Conservation (phyloP, 1,140 invertebrate species). For the Asbolus verrucosus region DNA sequence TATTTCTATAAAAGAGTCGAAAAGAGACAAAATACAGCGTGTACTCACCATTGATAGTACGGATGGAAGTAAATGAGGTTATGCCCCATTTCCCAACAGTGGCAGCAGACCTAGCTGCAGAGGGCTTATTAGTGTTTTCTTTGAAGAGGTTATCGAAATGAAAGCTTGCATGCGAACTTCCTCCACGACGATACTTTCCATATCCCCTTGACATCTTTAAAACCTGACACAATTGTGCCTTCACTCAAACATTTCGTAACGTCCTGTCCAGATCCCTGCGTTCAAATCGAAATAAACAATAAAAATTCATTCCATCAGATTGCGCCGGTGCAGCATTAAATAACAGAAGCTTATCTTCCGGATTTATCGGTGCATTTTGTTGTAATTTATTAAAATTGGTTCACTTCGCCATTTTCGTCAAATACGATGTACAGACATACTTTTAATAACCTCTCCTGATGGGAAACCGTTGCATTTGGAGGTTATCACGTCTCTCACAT, state of each 20-base stretch:
- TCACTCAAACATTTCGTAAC: slow-evolving; percentile 13
- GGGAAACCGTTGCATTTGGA: not conserved
- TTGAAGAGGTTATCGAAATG: slow-evolving; percentile 84
- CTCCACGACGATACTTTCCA: slow-evolving; percentile 71
- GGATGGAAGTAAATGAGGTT: slow-evolving; percentile 90
- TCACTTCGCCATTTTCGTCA: slow-evolving; percentile 50
- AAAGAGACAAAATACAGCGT: not conserved
- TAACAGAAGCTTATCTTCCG: slow-evolving; percentile 1
- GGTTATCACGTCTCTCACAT: slow-evolving; percentile 2
- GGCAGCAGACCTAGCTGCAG: slow-evolving; percentile 87
- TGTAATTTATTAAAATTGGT: slow-evolving; percentile 20
- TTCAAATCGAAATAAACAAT: not conserved
- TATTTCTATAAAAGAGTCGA: no score
- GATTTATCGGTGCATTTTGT: slow-evolving; percentile 10
- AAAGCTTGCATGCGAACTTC: slow-evolving; percentile 71
- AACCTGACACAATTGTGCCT: slow-evolving; percentile 15
- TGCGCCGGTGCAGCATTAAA: not conserved
- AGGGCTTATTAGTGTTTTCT: slow-evolving; percentile 89
- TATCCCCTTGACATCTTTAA: slow-evolving; percentile 70
- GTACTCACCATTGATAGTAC: slow-evolving; percentile 77
- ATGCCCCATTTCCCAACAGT: slow-evolving; percentile 94
- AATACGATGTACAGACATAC: slow-evolving; percentile 28
- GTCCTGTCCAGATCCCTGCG: not conserved
- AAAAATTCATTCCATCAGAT: not conserved
- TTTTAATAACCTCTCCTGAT: no score